phyloP scores from a whole-genome alignment of 2,888 invertebrate genomes.

The Seladonia tumulorum region DNA sequence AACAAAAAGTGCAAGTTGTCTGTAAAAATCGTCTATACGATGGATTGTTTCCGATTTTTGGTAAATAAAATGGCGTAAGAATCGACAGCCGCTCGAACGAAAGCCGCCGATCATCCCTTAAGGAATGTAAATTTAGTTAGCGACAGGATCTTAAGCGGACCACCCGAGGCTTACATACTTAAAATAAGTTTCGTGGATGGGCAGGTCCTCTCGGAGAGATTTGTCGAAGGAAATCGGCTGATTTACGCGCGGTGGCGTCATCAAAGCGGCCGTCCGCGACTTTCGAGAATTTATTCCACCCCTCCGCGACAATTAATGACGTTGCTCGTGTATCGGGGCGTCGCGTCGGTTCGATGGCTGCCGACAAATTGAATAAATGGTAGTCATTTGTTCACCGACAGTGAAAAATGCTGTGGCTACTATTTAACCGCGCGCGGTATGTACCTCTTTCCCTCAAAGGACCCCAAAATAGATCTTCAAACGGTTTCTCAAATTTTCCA shows the following conservation, averaged over 20 bases:
- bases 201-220: constrained; percentile 39
- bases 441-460: neutral
- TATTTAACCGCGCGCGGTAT: neutral
- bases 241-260: constrained; percentile 49
- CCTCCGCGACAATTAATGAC: constrained; percentile 39
- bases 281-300: constrained; percentile 31
- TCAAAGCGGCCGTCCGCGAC: constrained; percentile 36
- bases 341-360: neutral
- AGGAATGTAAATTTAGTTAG: constrained; percentile 54
- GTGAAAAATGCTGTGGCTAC: neutral
- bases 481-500: no score
- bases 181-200: constrained; percentile 62
- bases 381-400: neutral
- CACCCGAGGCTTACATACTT: constrained; percentile 55
- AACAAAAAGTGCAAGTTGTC: no score
- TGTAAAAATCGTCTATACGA: no score
- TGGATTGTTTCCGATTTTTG: no score
- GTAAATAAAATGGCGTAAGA: neutral
- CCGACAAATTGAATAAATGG: constrained; percentile 42
- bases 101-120: constrained; percentile 51
- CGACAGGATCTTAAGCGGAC: constrained; percentile 42
- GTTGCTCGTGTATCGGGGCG: constrained; percentile 21
- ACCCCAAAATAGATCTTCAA: no score
- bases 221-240: constrained; percentile 55
- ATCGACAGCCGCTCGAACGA: constrained; percentile 25